Conservation (phyloP, 2,113 vertebrate genomes). For the Lichenostomus cassidix region DNA sequence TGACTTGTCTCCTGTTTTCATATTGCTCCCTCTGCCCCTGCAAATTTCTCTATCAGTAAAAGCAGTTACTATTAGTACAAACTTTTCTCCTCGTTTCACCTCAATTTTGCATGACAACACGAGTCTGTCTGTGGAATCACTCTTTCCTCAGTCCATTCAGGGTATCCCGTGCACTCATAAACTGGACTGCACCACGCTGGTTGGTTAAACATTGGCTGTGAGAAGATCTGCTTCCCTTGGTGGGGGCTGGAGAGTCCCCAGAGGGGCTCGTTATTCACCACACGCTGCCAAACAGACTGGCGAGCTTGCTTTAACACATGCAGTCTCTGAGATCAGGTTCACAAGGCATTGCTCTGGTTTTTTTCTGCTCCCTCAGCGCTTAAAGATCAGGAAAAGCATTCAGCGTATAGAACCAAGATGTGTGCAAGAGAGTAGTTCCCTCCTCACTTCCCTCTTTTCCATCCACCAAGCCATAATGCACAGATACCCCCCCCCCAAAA, state of each 20-base stretch:
- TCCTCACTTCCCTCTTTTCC: neutral
- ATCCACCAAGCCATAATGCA: neutral
- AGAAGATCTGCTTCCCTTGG: neutral
- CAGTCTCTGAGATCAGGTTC: neutral
- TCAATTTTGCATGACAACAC: neutral
- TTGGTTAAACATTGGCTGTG: neutral
- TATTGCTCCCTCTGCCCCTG: neutral
- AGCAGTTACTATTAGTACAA: neutral
- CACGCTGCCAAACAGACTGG: fast-evolving
- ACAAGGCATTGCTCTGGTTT: neutral
- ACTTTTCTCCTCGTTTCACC: neutral
- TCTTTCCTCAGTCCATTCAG: neutral
- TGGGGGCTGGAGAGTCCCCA: neutral
- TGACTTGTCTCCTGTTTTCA: neutral
- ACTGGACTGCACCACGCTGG: fast-evolving
- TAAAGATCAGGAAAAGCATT: neutral
- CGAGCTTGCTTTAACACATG: neutral
- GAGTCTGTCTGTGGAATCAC: neutral
- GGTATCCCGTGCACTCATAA: neutral
- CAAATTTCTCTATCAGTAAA: neutral
- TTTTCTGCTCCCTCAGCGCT: neutral
- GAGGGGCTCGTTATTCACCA: neutral
- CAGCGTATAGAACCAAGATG: neutral
- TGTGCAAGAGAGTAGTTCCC: neutral
- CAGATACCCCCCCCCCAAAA: neutral